Conservation (phyloP, 1,140 invertebrate genomes). For the Eciton burchellii region DNA sequence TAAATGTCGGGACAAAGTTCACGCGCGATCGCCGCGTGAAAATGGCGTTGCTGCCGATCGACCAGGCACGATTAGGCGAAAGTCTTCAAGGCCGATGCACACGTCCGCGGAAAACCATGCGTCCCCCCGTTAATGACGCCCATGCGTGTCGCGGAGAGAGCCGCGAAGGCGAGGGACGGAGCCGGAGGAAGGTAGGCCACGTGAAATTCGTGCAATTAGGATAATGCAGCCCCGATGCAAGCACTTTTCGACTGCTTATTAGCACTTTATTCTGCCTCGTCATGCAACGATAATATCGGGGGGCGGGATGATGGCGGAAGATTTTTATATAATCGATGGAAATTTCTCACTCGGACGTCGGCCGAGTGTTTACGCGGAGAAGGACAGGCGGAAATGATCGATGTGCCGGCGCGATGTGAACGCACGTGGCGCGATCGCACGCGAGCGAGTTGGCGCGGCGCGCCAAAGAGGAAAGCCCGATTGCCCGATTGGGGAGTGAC, state of each 20-base stretch:
- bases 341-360: not conserved
- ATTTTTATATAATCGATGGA: not conserved
- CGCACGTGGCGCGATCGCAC: constrained; percentile 5
- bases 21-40: constrained; percentile 55
- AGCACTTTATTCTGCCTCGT: too few species aligned
- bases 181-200: not conserved
- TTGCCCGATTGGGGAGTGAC: constrained; percentile 37
- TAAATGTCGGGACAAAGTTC: constrained; percentile 31
- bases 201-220: constrained; percentile 6
- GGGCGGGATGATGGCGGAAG: not conserved
- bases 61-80: constrained; percentile 70
- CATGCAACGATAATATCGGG: not conserved
- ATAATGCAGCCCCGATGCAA: not conserved
- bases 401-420: not conserved
- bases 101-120: constrained; percentile 46
- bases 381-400: constrained; percentile 42
- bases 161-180: constrained; percentile 5
- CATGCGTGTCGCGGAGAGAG: constrained; percentile 53
- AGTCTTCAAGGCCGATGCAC: constrained; percentile 75
- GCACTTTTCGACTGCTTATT: not conserved
- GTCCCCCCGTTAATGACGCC: constrained; percentile 60
- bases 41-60: constrained; percentile 64
- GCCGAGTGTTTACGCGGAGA: not conserved
- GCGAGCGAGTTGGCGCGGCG: constrained; percentile 4
- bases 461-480: constrained; percentile 45